Base-by-base conservation (phyloP, 2,888 invertebrate species). In the Sussaba pulchella region DNA sequence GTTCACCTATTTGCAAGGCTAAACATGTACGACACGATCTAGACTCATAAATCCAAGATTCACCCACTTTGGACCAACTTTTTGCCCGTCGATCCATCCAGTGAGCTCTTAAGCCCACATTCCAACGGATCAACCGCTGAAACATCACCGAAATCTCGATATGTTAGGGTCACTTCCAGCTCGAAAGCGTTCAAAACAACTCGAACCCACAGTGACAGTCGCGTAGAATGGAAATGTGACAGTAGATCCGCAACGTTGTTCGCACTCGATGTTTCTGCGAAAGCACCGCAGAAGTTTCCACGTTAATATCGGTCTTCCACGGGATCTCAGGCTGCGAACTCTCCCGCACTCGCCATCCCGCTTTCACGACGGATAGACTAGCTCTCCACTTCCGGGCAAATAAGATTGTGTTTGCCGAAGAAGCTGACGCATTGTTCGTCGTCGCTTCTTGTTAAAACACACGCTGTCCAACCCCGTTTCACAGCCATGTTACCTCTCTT, bases 391-490 rank as follows among this genome's bases (percentile, higher is more conserved):
- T 45, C n/a, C 36, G 17, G 39, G 5, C 45, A 59, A 74, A 74
- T 70, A 41, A 64, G 59, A 67, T 21, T 17, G 12, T 26, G 52
- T 21, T 54, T 52, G 67, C 36, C 39, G 52, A n/a, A 50, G 54
- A 59, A 66, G n/a, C 8, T 17, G 47, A 17, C 41, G 57, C 47
- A 77, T 81, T 81, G 77, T 77, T 81, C 64, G 39, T n/a, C 45
- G 43, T 57, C 21, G 57, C 47, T 57, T 64, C 69, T 59, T 72
- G 45, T 45, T 39, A 2, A 31, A 72, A 31, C 52, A 47, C 26
- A 31, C 47, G 26, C 39, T 26, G 21, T 39, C 12, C 17, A 31
- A 12, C 41, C 36, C 21, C 17, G n/a, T n/a, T 26, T 24, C 4
- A 50, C 3, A 43, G 10, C 69, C 26, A 26, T n/a, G n/a, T n/a